phyloP scores from a whole-genome alignment of 2,888 invertebrate genomes.

The Caenorhabditis sp. region DNA sequence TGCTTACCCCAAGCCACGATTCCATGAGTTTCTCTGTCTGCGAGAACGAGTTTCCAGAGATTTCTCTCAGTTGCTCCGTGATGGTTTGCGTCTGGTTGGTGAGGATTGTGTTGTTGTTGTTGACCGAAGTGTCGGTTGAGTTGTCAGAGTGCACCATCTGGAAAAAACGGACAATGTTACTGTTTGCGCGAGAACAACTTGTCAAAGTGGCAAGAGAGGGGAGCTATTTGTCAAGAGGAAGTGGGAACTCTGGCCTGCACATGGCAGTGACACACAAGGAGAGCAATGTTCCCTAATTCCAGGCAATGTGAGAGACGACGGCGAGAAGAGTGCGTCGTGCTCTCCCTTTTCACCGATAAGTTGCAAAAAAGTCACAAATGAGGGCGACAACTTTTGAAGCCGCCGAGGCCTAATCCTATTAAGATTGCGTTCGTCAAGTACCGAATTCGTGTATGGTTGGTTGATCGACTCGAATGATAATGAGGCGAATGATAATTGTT shows the following conservation, averaged over 20 bases:
- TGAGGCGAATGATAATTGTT: background rate
- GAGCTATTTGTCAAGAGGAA: conserved; percentile 27
- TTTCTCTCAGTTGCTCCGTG: conserved; percentile 39
- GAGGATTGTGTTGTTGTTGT: conserved; percentile 59
- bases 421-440: conserved; percentile 45
- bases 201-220: background rate
- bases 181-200: conserved; percentile 31
- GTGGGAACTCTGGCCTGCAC: conserved; percentile 5
- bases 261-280: background rate
- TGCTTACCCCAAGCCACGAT: conserved; percentile 53
- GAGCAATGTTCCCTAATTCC: conserved; percentile 45
- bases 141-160: conserved; percentile 61
- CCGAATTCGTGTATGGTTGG: conserved; percentile 31
- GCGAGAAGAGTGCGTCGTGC: conserved; percentile 19
- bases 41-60: conserved; percentile 42
- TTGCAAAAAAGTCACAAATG: conserved; percentile 37
- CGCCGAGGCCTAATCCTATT: conserved; percentile 56
- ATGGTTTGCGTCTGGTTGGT: conserved; percentile 53
- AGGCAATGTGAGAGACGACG: conserved; percentile 11
- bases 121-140: conserved; percentile 20
- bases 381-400: conserved; percentile 32
- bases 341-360: conserved; percentile 47
- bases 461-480: conserved; percentile 10
- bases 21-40: conserved; percentile 55
- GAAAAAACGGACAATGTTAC: background rate